These are phyloP conservation scores for Pogonophryne albipinna DNA, from an alignment of 2,797 vertebrate species.

Conservation along the genomic window DNA sequence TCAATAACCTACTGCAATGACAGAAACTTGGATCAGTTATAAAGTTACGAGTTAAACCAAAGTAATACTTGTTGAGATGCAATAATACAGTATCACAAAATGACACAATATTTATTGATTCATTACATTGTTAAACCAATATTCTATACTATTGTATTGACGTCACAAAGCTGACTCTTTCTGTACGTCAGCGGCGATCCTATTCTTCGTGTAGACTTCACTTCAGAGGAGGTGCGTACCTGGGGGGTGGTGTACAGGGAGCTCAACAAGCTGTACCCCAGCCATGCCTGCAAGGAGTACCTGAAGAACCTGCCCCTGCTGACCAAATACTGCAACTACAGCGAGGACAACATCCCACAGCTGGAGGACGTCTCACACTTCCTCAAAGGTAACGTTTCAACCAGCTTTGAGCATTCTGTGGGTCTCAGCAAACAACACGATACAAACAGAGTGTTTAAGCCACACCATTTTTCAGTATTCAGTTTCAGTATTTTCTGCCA, in stretches of 20 bases:
- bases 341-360: constrained; percentile 95
- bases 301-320: constrained; percentile 95
- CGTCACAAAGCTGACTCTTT: background rate
- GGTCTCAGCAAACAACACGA: background rate
- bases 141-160: background rate
- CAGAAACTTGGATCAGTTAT: background rate
- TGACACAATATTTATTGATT: background rate
- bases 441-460: background rate
- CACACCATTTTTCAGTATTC: background rate
- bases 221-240: constrained; percentile 92
- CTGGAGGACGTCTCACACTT: constrained; percentile 94
- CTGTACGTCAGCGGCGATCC: constrained; percentile 85
- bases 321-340: constrained; percentile 89
- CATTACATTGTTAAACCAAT: too few species aligned
- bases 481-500: background rate
- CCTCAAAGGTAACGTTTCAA: constrained; percentile 86
- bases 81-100: background rate
- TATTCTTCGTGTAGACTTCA: constrained; percentile 91
- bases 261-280: constrained; percentile 92
- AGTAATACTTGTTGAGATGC: background rate
- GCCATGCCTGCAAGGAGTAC: constrained; percentile 92
- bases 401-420: background rate
- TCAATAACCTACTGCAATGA: background rate
- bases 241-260: constrained; percentile 93
- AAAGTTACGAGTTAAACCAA: background rate